Evolutionary conservation across 53 echinoderm and acorn worm species (phyloP).

Genomic region (Apostichopus leukothele): DNA sequence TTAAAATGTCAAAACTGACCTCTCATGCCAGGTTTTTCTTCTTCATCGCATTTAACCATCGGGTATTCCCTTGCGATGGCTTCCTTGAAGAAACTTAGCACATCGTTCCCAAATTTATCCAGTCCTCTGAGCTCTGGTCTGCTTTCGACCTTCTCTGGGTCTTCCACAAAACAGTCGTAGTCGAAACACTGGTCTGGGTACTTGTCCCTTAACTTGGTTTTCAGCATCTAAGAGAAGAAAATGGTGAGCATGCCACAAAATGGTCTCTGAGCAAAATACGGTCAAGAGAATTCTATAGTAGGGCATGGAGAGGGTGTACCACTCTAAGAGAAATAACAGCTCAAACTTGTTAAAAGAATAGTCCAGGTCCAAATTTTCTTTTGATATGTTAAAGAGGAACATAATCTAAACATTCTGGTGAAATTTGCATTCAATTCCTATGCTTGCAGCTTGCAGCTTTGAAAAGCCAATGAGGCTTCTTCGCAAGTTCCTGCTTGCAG

Average conservation of each 20-base stretch:
- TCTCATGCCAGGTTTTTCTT: neutral
- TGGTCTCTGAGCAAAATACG: neutral
- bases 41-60: neutral
- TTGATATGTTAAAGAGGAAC: too few species aligned
- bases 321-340: neutral
- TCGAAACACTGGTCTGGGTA: slow-evolving; percentile 63
- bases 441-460: too few species aligned
- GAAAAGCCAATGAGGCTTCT: too few species aligned
- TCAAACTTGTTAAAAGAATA: too few species aligned
- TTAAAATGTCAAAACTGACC: neutral
- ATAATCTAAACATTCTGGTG: too few species aligned
- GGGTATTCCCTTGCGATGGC: slow-evolving; percentile 82
- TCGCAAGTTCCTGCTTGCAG: too few species aligned
- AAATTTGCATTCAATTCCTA: too few species aligned
- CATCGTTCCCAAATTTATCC: slow-evolving; percentile 72
- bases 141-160: slow-evolving; percentile 49
- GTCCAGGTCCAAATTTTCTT: too few species aligned
- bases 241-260: neutral
- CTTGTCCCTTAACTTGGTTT: slow-evolving; percentile 53
- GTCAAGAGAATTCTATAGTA: neutral
- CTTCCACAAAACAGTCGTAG: slow-evolving; percentile 77
- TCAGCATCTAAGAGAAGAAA: slow-evolving; percentile 59
- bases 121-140: slow-evolving; percentile 62
- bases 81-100: slow-evolving; percentile 81
- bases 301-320: too few species aligned